Base-by-base conservation (phyloP, 2,888 invertebrate genomes). In the Noctua janthina region DNA sequence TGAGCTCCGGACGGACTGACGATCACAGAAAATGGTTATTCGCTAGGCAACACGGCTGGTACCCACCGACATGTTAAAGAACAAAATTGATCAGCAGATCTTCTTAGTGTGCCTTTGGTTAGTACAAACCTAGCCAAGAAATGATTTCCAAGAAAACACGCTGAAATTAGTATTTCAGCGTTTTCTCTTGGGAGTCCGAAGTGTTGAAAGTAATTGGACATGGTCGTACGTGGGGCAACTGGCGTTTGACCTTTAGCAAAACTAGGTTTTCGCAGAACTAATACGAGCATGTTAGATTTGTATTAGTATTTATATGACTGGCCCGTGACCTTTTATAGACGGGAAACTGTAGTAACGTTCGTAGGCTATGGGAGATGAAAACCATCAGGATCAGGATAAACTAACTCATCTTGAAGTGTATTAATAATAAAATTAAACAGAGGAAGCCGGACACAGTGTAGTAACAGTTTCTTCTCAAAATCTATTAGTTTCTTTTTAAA, bases 161-260 rank as follows among this genome's bases (percentile, higher is more conserved):
- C n/a, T 29, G 15, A 23, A 51, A 17, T 78, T 15, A 62, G 35
- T 46, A 56, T 35, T 74, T 23, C 39, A 64, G n/a, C 56, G 2
- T 35, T 74, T 81, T 74, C 49, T 66, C 75, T 70, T 39, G 66
- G 59, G 49, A 59, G 17, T 43, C n/a, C 17, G 29, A 29, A 46
- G 56, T 71, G 70, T 81, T 59, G 66, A 54, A 59, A 81, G 56
- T 75, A 75, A 81, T 81, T 81, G 81, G 68, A 74, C 70, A 74
- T 75, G 56, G 49, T 49, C 20, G 15, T 35, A 20, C 59, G 59
- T 15, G 15, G 39, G 29, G 17, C 15, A 29, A 74, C 49, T 70
- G 56, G 39, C 51, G 51, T 23, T 51, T 69, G 49, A 64, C 43
- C 68, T 76, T 72, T 46, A 54, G 17, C 7, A 13, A 29, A 71